Conservation (phyloP, 2,797 vertebrate species). For the Poeciliopsis infans region DNA sequence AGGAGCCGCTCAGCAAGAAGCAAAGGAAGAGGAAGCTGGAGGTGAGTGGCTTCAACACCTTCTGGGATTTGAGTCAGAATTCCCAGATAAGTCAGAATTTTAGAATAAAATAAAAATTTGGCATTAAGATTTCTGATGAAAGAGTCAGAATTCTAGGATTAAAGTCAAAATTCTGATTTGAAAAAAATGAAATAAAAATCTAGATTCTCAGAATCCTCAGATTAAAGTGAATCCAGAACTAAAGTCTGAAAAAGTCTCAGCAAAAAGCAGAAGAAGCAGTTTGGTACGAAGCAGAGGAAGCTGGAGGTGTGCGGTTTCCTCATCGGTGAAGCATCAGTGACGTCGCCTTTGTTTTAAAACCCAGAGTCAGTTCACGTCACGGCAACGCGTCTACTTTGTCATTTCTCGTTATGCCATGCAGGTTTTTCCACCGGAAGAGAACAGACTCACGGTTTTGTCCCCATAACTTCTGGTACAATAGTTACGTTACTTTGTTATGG, state of each 20-base stretch:
- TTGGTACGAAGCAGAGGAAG: constrained; percentile 77
- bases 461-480: too few species aligned
- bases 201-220: too few species aligned
- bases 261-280: constrained; percentile 76
- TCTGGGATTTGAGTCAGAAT: too few species aligned
- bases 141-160: too few species aligned
- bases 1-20: constrained; percentile 76
- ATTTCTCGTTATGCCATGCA: neutral
- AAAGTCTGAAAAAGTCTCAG: constrained; percentile 2
- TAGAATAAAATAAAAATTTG: too few species aligned
- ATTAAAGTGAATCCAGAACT: too few species aligned
- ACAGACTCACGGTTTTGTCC: neutral
- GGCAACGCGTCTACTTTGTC: neutral
- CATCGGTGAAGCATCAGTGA: neutral
- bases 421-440: neutral
- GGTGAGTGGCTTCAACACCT: constrained; percentile 49
- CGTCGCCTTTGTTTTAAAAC: neutral
- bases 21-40: constrained; percentile 78
- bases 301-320: constrained; percentile 66
- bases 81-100: too few species aligned
- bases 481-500: too few species aligned
- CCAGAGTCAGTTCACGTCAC: neutral
- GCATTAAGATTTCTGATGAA: too few species aligned
- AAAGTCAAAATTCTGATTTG: too few species aligned
- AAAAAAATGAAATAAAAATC: too few species aligned